phyloP scores from a whole-genome alignment of 2,797 vertebrate genomes.

The Tadarida brasiliensis region DNA sequence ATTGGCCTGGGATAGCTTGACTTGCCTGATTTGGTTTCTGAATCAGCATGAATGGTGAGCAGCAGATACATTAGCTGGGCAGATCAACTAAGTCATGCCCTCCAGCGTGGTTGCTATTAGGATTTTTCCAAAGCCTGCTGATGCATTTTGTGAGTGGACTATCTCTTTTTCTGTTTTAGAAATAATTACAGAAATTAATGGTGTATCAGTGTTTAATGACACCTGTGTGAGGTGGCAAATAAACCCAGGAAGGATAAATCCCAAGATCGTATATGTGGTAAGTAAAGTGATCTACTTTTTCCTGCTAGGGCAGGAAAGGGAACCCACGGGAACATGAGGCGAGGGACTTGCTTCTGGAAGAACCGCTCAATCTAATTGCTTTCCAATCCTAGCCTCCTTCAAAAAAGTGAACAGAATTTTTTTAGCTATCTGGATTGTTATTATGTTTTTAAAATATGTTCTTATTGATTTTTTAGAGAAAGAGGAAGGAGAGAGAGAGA shows the following conservation, averaged over 20 bases:
- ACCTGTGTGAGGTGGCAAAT: slow-evolving; percentile 82
- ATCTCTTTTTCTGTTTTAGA: slow-evolving; percentile 71
- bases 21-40: background rate
- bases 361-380: background rate
- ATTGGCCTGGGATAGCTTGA: background rate
- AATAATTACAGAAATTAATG: slow-evolving; percentile 72
- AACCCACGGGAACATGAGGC: background rate
- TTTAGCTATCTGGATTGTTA: background rate
- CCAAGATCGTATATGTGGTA: slow-evolving; percentile 76
- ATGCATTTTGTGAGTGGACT: background rate
- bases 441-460: no score
- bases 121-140: slow-evolving; percentile 6
- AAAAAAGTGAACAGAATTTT: background rate
- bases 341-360: background rate
- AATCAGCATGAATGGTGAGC: background rate
- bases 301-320: background rate
- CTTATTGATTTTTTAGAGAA: no score
- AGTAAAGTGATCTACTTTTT: background rate
- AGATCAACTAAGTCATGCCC: background rate
- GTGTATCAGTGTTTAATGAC: slow-evolving; percentile 77
- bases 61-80: background rate
- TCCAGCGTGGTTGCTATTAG: background rate
- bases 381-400: background rate
- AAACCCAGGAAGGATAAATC: slow-evolving; percentile 43
- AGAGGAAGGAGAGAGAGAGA: no score